Conservation (phyloP, 2,797 vertebrate genomes). For the Falco novaeseelandiae region DNA sequence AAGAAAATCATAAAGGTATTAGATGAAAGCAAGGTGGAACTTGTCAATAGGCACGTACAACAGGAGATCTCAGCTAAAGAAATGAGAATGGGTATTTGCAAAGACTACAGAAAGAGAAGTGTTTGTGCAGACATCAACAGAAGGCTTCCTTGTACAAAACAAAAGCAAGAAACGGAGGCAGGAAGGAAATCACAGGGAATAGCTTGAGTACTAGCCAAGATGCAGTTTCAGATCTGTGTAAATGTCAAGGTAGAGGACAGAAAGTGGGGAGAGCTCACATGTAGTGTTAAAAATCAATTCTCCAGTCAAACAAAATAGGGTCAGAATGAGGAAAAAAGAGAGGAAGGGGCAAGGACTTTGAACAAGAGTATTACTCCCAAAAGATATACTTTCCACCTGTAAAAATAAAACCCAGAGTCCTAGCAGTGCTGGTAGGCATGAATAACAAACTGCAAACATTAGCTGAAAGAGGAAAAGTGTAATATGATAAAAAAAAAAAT, state of each 20-base stretch:
- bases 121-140: not conserved
- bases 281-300: not conserved
- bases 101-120: not conserved
- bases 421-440: not conserved
- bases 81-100: not conserved
- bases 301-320: not conserved
- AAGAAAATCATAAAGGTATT: not conserved
- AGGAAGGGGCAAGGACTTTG: not conserved
- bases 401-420: not conserved
- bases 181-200: slow-evolving; percentile 52
- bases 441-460: not conserved
- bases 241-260: not conserved
- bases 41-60: not conserved
- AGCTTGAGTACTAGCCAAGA: slow-evolving; percentile 30
- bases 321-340: not conserved
- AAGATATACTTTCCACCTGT: not conserved
- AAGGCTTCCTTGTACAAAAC: slow-evolving; percentile 28
- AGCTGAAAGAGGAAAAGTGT: not conserved
- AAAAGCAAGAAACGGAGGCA: slow-evolving; percentile 24
- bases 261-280: not conserved
- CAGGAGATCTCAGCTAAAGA: not conserved
- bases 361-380: not conserved
- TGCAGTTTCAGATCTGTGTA: not conserved
- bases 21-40: not conserved
- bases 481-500: not conserved